Conservation (phyloP, 2,888 invertebrate species). For the Cheiracanthium punctorium region DNA sequence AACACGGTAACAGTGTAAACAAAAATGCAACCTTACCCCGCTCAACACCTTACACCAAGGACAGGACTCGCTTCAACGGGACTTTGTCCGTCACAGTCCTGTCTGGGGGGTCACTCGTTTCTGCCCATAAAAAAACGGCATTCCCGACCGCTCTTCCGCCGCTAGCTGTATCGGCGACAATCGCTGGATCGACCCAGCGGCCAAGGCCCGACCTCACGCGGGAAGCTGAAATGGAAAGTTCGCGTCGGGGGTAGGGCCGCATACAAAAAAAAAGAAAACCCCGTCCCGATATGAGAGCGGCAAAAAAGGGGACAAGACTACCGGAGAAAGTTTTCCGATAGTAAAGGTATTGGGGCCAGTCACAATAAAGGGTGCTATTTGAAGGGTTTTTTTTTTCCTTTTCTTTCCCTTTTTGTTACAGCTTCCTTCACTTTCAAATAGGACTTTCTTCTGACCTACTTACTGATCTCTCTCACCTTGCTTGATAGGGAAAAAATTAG, state of each 20-base stretch:
- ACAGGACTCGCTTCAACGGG: too few relatives aligned
- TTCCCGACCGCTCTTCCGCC: not conserved
- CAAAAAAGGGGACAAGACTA: not conserved
- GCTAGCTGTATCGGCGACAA: not conserved
- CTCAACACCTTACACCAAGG: too few relatives aligned
- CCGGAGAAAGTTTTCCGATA: slow-evolving; percentile 49
- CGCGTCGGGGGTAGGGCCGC: slow-evolving; percentile 33
- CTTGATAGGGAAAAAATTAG: slow-evolving; percentile 12
- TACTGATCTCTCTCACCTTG: slow-evolving; percentile 57
- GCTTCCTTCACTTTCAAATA: slow-evolving; percentile 65
- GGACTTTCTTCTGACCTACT: slow-evolving; percentile 67
- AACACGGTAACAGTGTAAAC: too few relatives aligned
- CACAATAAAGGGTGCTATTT: slow-evolving; percentile 50
- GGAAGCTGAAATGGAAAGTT: slow-evolving; percentile 56
- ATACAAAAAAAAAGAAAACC: too few relatives aligned
- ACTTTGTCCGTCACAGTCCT: too few relatives aligned
- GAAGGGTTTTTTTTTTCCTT: slow-evolving; percentile 30
- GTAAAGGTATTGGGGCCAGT: slow-evolving; percentile 62
- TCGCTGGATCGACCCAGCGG: not conserved
- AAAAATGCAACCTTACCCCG: too few relatives aligned
- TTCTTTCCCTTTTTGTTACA: slow-evolving; percentile 20
- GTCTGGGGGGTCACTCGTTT: too few relatives aligned
- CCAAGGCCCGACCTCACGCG: slow-evolving; percentile 12
- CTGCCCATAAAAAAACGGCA: not conserved
- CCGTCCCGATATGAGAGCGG: slow-evolving; percentile 3